phyloP scores from a whole-genome alignment of 2,113 vertebrate genomes.

The Noturus placidus region DNA sequence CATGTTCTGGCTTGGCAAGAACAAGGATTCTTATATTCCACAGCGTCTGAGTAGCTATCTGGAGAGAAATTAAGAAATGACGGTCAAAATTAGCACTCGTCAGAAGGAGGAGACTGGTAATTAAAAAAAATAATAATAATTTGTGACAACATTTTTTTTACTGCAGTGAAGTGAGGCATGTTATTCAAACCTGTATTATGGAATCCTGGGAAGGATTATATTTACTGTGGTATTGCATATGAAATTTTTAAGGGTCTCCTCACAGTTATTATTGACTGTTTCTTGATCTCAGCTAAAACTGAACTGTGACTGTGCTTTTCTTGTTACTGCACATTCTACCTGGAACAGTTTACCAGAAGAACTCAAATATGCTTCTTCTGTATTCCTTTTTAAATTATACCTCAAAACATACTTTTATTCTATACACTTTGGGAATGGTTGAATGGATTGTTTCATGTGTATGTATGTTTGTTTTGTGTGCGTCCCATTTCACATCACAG shows the following conservation, averaged over 20 bases:
- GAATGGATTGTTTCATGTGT: neutral
- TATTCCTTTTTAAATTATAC: neutral
- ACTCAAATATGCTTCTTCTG: neutral
- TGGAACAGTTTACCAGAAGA: neutral
- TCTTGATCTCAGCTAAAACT: neutral
- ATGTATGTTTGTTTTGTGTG: neutral
- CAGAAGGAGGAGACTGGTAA: neutral
- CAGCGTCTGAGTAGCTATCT: slow-evolving; percentile 91
- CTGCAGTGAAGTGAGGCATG: neutral
- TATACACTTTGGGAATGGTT: neutral
- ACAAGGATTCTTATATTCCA: slow-evolving; percentile 95
- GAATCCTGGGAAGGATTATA: neutral
- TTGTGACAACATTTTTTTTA: no score
- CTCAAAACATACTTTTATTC: neutral
- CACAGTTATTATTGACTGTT: neutral
- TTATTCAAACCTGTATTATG: neutral
- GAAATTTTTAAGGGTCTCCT: neutral
- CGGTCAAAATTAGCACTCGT: neutral
- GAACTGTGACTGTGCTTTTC: neutral
- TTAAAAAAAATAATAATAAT: neutral
- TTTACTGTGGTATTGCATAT: neutral
- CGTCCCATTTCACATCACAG: neutral
- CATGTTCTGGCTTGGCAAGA: slow-evolving; percentile 91
- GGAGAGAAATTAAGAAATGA: slow-evolving; percentile 25
- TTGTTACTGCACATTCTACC: neutral